These are phyloP conservation scores for Harpegnathos saltator DNA, from an alignment of 1,140 invertebrate genomes.

Conservation along the genomic window DNA sequence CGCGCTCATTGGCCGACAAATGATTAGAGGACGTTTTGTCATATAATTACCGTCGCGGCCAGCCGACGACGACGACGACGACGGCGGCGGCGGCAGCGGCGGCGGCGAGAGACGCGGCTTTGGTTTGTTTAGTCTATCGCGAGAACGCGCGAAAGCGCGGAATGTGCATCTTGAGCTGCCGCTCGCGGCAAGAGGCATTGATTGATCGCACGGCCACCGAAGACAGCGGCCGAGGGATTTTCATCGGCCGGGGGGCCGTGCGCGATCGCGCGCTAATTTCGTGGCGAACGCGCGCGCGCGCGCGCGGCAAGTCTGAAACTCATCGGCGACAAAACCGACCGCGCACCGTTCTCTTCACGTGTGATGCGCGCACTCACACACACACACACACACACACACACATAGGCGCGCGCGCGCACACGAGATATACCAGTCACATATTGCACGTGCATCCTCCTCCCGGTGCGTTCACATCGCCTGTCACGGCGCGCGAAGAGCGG, in stretches of 20 bases:
- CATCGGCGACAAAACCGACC: constrained; percentile 39
- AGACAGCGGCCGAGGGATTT: constrained; percentile 34
- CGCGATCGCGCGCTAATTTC: constrained; percentile 50
- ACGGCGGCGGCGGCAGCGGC: too few relatives aligned
- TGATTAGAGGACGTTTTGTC: neutral
- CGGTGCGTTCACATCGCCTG: constrained; percentile 54
- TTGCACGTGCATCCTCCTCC: constrained; percentile 42
- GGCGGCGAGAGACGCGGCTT: neutral
- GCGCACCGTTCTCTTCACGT: constrained; percentile 21
- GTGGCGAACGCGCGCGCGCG: constrained; percentile 18
- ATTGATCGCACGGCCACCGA: constrained; percentile 29
- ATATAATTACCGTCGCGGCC: neutral
- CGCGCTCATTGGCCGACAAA: neutral
- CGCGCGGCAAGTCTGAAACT: constrained; percentile 6
- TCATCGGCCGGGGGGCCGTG: constrained; percentile 26
- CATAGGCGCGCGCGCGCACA: neutral
- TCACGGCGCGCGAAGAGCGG: constrained; percentile 54
- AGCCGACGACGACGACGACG: too few relatives aligned
- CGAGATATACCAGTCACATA: constrained; percentile 50
- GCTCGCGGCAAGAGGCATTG: constrained; percentile 44
- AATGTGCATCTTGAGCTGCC: constrained; percentile 41
- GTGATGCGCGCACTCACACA: neutral
- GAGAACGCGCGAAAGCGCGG: neutral
- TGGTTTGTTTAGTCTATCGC: constrained; percentile 48
- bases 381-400: neutral